Conservation (phyloP, 2,888 invertebrate species). For the Coenonympha arcania region DNA sequence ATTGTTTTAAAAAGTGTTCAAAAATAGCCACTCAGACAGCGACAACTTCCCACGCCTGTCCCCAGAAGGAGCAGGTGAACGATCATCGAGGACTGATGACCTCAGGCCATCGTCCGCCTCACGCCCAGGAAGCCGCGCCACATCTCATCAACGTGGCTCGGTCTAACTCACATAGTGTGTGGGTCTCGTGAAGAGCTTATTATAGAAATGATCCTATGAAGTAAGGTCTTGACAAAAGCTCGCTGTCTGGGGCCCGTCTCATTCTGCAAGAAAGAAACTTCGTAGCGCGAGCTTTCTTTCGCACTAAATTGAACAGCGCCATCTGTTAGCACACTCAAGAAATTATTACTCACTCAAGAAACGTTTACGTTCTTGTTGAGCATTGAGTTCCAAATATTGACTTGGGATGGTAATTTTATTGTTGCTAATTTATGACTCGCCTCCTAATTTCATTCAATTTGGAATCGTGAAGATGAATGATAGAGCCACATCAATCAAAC, state of each 20-base stretch:
- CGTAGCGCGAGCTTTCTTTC: neutral
- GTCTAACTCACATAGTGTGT: conserved; percentile 33
- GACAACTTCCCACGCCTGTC: conserved; percentile 33
- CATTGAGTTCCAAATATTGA: too few species aligned
- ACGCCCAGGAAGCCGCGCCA: conserved; percentile 36
- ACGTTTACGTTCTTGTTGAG: too few species aligned
- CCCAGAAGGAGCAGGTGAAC: conserved; percentile 30
- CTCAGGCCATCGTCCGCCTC: conserved; percentile 33
- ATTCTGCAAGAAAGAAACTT: neutral
- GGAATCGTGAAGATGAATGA: neutral
- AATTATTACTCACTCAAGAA: neutral
- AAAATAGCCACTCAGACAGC: conserved; percentile 36
- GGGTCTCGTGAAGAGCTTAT: too few species aligned
- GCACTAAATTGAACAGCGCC: neutral
- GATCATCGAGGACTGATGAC: conserved; percentile 39
- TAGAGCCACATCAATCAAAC: neutral
- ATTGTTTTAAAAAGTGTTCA: neutral
- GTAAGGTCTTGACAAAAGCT: conserved; percentile 33
- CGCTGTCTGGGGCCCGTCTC: neutral
- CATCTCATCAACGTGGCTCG: conserved; percentile 39
- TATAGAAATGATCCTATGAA: too few species aligned
- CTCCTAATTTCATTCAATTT: too few species aligned
- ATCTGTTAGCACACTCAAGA: neutral
- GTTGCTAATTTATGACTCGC: too few species aligned
- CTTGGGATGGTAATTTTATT: too few species aligned